Evolutionary conservation across 1,140 invertebrate species (phyloP).

Genomic region (Formica exsecta): DNA sequence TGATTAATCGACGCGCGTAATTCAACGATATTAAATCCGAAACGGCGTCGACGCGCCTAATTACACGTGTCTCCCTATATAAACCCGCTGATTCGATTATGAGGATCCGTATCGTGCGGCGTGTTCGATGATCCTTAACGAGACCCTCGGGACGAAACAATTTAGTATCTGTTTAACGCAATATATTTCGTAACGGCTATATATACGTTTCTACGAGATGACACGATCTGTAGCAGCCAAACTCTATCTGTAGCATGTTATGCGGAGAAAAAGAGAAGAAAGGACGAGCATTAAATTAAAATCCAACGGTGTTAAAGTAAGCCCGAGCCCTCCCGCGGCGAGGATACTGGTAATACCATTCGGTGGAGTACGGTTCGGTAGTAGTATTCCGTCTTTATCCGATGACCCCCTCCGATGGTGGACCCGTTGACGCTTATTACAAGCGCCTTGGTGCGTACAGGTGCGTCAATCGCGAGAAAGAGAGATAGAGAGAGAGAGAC

Average conservation of each 20-base stretch:
- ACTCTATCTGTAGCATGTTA: background rate
- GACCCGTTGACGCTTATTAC: constrained; percentile 70
- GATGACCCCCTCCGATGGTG: constrained; percentile 58
- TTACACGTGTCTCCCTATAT: constrained; percentile 21
- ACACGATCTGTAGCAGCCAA: constrained; percentile 41
- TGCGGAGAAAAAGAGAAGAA: constrained; percentile 11
- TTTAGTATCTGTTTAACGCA: constrained; percentile 62
- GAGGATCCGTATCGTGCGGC: constrained; percentile 39
- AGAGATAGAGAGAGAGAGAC: constrained; percentile 6
- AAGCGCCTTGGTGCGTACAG: constrained; percentile 44
- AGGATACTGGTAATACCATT: constrained; percentile 72
- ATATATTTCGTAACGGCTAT: constrained; percentile 57
- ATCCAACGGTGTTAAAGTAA: constrained; percentile 77
- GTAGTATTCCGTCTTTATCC: constrained; percentile 77
- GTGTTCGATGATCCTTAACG: constrained; percentile 17
- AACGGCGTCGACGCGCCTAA: constrained; percentile 25
- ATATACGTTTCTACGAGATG: constrained; percentile 46
- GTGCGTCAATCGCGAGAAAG: constrained; percentile 41
- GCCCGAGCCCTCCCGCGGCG: constrained; percentile 68
- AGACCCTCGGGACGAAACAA: constrained; percentile 26
- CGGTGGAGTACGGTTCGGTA: constrained; percentile 71
- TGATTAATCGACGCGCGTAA: constrained; percentile 25
- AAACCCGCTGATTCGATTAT: constrained; percentile 35
- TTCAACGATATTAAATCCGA: constrained; percentile 33
- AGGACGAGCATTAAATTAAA: constrained; percentile 74